Evolutionary conservation across 2,797 vertebrate genomes (phyloP).

Genomic region (Coccyzus lansbergi): DNA sequence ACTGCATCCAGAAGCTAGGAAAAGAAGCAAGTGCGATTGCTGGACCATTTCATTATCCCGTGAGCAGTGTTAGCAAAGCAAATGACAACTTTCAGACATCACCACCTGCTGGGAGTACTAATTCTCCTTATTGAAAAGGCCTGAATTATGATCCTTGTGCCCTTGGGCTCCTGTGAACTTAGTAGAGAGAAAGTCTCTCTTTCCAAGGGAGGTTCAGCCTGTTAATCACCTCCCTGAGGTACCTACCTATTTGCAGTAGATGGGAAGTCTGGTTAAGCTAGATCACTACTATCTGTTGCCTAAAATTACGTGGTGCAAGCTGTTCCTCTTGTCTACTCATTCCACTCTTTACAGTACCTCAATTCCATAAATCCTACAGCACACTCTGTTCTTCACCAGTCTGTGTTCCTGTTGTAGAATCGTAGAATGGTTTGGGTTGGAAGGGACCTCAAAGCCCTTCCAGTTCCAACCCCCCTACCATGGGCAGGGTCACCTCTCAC

Average conservation of each 20-base stretch:
- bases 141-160: neutral
- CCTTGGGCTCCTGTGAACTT: neutral
- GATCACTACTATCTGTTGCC: neutral
- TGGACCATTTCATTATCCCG: neutral
- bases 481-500: too few relatives aligned
- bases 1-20: neutral
- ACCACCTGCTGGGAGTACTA: neutral
- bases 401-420: neutral
- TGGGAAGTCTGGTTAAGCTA: neutral
- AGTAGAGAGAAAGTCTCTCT: neutral
- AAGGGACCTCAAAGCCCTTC: too few relatives aligned
- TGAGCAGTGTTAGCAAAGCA: neutral
- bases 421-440: too few relatives aligned
- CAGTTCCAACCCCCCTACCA: too few relatives aligned
- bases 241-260: neutral
- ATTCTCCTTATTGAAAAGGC: neutral
- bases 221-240: neutral
- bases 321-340: neutral
- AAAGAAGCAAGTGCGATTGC: neutral
- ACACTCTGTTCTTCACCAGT: accelerated
- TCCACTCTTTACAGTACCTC: neutral
- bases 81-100: neutral
- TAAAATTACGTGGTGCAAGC: neutral
- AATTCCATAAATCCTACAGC: neutral
- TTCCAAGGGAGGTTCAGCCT: neutral